Evolutionary conservation across 2,113 vertebrate genomes (phyloP).

Genomic region (Leptosomus discolor): DNA sequence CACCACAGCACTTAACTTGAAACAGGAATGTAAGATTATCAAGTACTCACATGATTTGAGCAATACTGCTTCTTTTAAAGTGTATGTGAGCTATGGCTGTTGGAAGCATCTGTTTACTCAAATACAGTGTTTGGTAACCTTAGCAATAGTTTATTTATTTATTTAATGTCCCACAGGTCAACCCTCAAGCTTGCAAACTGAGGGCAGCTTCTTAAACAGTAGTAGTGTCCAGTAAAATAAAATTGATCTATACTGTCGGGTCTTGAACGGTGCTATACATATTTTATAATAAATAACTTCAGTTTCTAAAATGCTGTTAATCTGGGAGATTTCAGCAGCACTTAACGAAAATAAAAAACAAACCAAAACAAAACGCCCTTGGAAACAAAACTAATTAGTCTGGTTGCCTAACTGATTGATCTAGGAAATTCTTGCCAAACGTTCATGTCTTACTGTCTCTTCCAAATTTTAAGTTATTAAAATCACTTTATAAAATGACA

Average conservation of each 20-base stretch:
- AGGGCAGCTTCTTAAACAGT: background rate
- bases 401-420: constrained; percentile 1
- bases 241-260: background rate
- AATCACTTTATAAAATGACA: constrained; percentile 11
- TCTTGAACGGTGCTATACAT: background rate
- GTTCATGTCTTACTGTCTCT: background rate
- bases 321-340: background rate
- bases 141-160: constrained; percentile 46
- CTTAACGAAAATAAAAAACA: background rate
- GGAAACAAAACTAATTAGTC: constrained; percentile 25
- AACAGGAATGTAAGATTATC: constrained; percentile 32
- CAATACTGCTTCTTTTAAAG: constrained; percentile 11
- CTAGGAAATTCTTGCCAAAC: constrained; percentile 13
- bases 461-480: constrained; percentile 10
- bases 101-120: constrained; percentile 38
- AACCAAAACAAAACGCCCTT: constrained; percentile 22
- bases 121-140: constrained; percentile 53
- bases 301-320: background rate
- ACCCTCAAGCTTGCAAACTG: background rate
- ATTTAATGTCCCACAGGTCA: background rate
- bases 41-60: constrained; percentile 43
- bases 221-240: background rate
- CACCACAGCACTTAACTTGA: constrained; percentile 13
- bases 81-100: background rate
- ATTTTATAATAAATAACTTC: background rate